Percentiles rank a stretch among this genome's conserved stretches.
phyloP scores from a whole-genome alignment of 2,888 invertebrate genomes.

The Ophion costatus region DNA sequence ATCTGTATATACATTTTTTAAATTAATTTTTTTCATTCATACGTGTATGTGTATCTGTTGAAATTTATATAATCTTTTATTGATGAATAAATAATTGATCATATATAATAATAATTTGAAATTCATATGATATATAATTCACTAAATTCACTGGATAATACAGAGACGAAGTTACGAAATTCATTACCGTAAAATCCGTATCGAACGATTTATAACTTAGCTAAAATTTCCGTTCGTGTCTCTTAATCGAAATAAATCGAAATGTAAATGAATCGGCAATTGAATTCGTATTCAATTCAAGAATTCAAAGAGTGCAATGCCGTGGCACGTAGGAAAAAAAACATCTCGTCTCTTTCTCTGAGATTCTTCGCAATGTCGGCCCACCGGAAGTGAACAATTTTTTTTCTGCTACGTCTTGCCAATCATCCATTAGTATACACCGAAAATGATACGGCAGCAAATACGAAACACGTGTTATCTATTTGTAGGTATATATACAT shows the following conservation, averaged over 20 bases:
- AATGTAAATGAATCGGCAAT: not conserved
- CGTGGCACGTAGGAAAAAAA: not conserved
- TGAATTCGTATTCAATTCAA: not conserved
- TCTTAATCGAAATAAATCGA: not conserved
- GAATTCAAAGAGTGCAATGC: not conserved
- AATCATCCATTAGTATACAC: slow-evolving; percentile 56
- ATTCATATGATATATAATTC: too few species aligned
- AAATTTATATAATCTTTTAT: too few species aligned
- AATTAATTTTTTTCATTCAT: too few species aligned
- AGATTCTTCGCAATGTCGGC: slow-evolving; percentile 49
- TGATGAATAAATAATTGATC: too few species aligned
- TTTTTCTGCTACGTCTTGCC: slow-evolving; percentile 21
- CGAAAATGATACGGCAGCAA: slow-evolving; percentile 60
- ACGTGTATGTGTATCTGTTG: too few species aligned
- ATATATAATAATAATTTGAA: too few species aligned
- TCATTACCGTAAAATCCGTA: too few species aligned
- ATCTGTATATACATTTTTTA: too few species aligned
- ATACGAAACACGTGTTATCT: slow-evolving; percentile 64
- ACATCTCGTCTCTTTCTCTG: not conserved
- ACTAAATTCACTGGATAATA: too few species aligned
- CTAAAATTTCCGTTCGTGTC: not conserved
- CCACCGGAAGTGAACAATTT: slow-evolving; percentile 60
- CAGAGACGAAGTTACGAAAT: too few species aligned
- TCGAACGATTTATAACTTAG: too few species aligned
- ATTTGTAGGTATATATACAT: slow-evolving; percentile 19